A percentile compares a stretch with the other conserved stretches of the same genome.
Evolutionary conservation across 2,888 invertebrate species (phyloP).

Genomic region (Dugesia japonica): DNA sequence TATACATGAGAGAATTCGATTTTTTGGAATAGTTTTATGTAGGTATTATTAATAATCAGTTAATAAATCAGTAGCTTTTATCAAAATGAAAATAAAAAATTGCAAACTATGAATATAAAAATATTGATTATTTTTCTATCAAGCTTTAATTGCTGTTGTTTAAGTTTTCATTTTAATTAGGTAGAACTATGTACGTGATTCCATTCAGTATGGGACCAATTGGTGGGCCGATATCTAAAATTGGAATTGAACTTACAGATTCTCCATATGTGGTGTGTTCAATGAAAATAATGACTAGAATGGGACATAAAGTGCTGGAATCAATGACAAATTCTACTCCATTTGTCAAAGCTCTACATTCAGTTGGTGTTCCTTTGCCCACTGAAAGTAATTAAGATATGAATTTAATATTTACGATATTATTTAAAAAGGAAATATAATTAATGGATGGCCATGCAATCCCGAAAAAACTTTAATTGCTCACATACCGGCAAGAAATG

Average conservation of each 20-base stretch:
- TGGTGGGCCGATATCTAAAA: slow-evolving; percentile 38
- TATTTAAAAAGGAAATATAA: slow-evolving; percentile 35
- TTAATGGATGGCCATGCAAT: slow-evolving; percentile 40
- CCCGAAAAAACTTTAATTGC: slow-evolving; percentile 37
- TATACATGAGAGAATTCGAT: no score
- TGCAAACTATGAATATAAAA: no score
- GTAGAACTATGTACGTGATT: slow-evolving; percentile 39
- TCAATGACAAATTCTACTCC: slow-evolving; percentile 36
- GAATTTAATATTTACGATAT: background rate
- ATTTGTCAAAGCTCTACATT: slow-evolving; percentile 39
- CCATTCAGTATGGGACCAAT: slow-evolving; percentile 40
- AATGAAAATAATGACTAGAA: slow-evolving; percentile 39
- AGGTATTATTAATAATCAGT: no score
- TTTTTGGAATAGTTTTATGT: no score
- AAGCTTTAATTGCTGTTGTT: background rate
- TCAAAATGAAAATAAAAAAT: no score
- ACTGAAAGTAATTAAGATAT: slow-evolving; percentile 28
- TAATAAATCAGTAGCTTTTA: no score
- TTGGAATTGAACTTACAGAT: slow-evolving; percentile 39
- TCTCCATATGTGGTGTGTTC: slow-evolving; percentile 39
- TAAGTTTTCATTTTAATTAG: slow-evolving; percentile 34
- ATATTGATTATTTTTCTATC: no score
- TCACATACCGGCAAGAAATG: slow-evolving; percentile 37
- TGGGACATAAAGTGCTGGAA: slow-evolving; percentile 36
- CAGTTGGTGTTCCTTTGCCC: slow-evolving; percentile 38